These are phyloP conservation scores for Crioceris asparagi DNA, from an alignment of 2,888 invertebrate species.

Conservation along the genomic window DNA sequence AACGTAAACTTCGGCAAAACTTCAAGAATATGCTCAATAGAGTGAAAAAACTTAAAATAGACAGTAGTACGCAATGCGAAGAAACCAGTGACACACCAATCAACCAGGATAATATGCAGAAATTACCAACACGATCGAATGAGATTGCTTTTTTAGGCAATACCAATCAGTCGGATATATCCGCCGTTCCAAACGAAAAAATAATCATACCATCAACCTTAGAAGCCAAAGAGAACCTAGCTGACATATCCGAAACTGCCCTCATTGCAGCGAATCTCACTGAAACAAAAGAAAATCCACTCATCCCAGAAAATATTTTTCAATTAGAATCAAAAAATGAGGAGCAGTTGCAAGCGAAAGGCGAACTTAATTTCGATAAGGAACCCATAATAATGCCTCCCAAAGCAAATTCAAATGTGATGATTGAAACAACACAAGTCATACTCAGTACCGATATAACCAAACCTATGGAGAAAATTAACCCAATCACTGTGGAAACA, in stretches of 20 bases:
- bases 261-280: constrained; percentile 23
- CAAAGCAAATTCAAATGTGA: no score
- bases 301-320: constrained; percentile 26
- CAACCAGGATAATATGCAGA: constrained; percentile 4
- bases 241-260: constrained; percentile 22
- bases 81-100: not conserved
- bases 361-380: constrained; percentile 20
- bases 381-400: no score
- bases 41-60: constrained; percentile 25
- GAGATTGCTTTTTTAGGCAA: constrained; percentile 26
- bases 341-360: constrained; percentile 25
- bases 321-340: constrained; percentile 25
- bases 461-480: constrained; percentile 2
- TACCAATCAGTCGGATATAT: constrained; percentile 12
- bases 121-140: no score
- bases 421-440: constrained; percentile 1
- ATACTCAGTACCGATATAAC: not conserved
- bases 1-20: constrained; percentile 23
- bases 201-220: constrained; percentile 16
- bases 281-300: constrained; percentile 22
- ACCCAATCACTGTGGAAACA: constrained; percentile 19
- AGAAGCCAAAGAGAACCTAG: constrained; percentile 25
- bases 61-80: constrained; percentile 14
- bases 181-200: constrained; percentile 10
- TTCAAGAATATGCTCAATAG: constrained; percentile 28